Evolutionary conservation across 2,888 invertebrate species (phyloP).

Genomic region (Eupithecia tripunctaria): DNA sequence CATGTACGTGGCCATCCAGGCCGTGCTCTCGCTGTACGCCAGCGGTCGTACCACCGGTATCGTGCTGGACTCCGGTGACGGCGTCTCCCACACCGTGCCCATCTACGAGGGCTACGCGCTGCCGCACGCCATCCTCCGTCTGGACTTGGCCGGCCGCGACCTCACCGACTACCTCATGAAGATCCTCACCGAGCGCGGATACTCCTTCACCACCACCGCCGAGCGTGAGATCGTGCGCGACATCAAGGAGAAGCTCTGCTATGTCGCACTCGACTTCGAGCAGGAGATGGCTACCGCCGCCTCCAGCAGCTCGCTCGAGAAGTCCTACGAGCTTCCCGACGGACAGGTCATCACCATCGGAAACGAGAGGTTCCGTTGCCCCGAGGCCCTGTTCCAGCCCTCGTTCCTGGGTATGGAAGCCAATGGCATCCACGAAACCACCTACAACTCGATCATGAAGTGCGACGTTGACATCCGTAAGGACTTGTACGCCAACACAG

Average conservation of each 20-base stretch:
- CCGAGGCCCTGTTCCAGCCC: slow-evolving; percentile 97
- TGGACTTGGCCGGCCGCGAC: slow-evolving; percentile 96
- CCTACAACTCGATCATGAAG: slow-evolving; percentile 99
- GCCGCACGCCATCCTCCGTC: slow-evolving; percentile 95
- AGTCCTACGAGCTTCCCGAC: slow-evolving; percentile 97
- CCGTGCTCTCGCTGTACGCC: slow-evolving; percentile 95
- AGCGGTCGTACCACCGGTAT: slow-evolving; percentile 98
- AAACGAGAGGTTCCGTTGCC: slow-evolving; percentile 97
- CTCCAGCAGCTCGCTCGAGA: slow-evolving; percentile 96
- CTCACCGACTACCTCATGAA: slow-evolving; percentile 97
- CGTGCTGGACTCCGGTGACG: slow-evolving; percentile 97
- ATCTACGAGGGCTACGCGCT: slow-evolving; percentile 97
- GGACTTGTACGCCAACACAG: slow-evolving; percentile 98
- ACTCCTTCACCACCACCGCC: slow-evolving; percentile 95
- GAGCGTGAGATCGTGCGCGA: slow-evolving; percentile 97
- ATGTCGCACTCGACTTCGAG: slow-evolving; percentile 95
- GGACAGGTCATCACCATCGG: slow-evolving; percentile 97
- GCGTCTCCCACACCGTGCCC: slow-evolving; percentile 97
- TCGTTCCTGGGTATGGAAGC: slow-evolving; percentile 96
- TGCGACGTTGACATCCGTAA: slow-evolving; percentile 99
- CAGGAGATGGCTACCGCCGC: slow-evolving; percentile 97
- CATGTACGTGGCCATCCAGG: slow-evolving; percentile 97
- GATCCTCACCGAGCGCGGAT: slow-evolving; percentile 95
- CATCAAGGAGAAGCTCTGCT: slow-evolving; percentile 97
- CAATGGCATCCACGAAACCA: slow-evolving; percentile 94